Evolutionary conservation across 1,140 invertebrate species (phyloP).

Genomic region (Halotydeus destructor): DNA sequence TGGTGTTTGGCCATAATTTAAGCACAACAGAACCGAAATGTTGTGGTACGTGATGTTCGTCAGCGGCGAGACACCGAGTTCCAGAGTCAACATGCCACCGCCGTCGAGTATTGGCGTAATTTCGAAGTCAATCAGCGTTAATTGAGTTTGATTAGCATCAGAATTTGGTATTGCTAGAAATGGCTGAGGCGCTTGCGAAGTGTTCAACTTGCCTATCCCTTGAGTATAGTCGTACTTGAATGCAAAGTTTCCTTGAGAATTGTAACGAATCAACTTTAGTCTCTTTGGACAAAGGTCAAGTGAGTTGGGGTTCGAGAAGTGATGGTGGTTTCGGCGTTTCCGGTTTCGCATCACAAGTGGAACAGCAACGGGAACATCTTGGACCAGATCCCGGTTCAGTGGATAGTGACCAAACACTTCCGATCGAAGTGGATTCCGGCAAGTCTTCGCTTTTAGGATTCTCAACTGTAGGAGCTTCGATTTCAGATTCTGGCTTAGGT

Average conservation of each 20-base stretch:
- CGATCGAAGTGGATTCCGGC: too few species aligned
- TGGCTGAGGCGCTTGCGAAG: too few species aligned
- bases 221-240: conserved; percentile 15
- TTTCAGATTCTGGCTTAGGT: too few species aligned
- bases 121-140: conserved; percentile 28
- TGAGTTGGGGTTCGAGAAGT: not conserved
- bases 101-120: conserved; percentile 32
- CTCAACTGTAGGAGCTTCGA: too few species aligned
- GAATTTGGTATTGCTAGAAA: conserved; percentile 26
- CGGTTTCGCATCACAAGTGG: too few species aligned
- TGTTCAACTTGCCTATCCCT: conserved; percentile 21
- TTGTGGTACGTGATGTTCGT: conserved; percentile 7
- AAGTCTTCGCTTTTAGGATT: too few species aligned
- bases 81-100: conserved; percentile 32
- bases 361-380: too few species aligned
- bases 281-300: conserved; percentile 8
- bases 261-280: conserved; percentile 29
- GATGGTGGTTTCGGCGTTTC: too few species aligned
- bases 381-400: too few species aligned
- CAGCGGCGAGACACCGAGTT: conserved; percentile 10
- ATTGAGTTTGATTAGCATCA: conserved; percentile 17
- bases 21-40: conserved; percentile 1
- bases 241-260: conserved; percentile 19
- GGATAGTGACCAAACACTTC: too few species aligned
- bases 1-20: conserved; percentile 2